phyloP scores from a whole-genome alignment of 1,140 invertebrate species.

The Pseudomyrmex cubaensis region DNA sequence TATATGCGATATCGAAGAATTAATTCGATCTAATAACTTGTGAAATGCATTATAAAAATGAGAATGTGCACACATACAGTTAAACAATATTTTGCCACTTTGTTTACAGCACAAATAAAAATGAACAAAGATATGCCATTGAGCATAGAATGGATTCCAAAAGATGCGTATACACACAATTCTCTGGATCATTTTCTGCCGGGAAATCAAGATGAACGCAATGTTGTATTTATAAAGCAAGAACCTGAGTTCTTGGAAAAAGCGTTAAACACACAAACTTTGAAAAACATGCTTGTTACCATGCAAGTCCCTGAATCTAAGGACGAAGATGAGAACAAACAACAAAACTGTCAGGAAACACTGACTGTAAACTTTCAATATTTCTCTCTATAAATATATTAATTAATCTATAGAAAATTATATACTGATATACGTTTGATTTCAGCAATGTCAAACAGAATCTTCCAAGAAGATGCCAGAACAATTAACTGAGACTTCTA shows the following conservation, averaged over 20 bases:
- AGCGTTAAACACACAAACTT: neutral
- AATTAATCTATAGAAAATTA: conserved; percentile 17
- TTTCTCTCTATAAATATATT: neutral
- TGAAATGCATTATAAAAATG: conserved; percentile 15
- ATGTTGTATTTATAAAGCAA: conserved; percentile 33
- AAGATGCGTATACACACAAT: conserved; percentile 24
- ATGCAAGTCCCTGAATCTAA: neutral
- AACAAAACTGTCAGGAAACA: neutral
- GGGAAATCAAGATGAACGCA: neutral
- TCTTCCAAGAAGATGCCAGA: conserved; percentile 2
- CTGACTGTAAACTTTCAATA: neutral
- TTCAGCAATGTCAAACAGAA: neutral
- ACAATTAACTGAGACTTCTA: conserved; percentile 20
- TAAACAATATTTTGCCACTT: neutral
- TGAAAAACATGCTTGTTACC: neutral
- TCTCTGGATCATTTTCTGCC: conserved; percentile 44
- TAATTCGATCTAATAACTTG: too few relatives aligned
- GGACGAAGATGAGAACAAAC: conserved; percentile 13
- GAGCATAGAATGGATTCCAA: conserved; percentile 39
- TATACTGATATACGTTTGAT: conserved; percentile 3
- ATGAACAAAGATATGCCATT: conserved; percentile 49
- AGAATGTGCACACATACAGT: neutral
- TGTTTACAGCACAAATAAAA: conserved; percentile 21
- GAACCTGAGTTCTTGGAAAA: conserved; percentile 22
- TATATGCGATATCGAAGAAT: too few relatives aligned